Base-by-base conservation (phyloP, 2,113 vertebrate genomes). In the Scophthalmus maximus region DNA sequence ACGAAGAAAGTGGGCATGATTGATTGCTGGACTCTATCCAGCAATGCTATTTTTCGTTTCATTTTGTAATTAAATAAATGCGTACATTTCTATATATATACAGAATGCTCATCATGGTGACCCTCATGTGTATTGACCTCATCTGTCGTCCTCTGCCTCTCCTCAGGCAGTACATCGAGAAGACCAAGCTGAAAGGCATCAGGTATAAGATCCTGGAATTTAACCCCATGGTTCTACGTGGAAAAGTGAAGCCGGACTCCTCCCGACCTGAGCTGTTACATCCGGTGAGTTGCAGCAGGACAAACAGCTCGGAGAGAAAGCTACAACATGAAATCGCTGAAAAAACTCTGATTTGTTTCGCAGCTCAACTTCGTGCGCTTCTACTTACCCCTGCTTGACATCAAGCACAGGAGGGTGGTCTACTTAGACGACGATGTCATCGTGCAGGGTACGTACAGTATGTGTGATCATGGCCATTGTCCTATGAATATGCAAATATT, bases 321-420 rank as follows among this genome's bases (percentile, higher is more conserved):
- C n/a, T n/a, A n/a, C n/a, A n/a, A n/a, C n/a, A n/a, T n/a, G n/a
- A n/a, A n/a, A n/a, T n/a, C n/a, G 12, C 11, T 5, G 4, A 25
- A 17, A 8, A 20, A 20, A 20, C 7, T 5, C 29, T 29, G 1
- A 29, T 76, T 79, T 74, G 74, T 90, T 67, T 91, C 83, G 83
- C 90, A 99, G 98, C 93, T 99, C 71, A 99, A 99, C 87, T 99
- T 99, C 60, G 96, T 96, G 46, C 94, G 97, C 51, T 97, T 98
- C 92, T 99, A 98, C 86, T 91, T 99, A 36, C 96, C 97, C 23
- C 87, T 97, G 78, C 96, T 99, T 15, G 90, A 93, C 76, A 94
- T 95, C 70, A 93, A 91, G 63, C 96, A 99, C 0, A 90, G 95
- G 72, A 97, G 95, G 86, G 94, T 97, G 66, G 94, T 99, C 87